Evolutionary conservation across 2,797 vertebrate genomes (phyloP).

Genomic region (Epinephelus malabaricus): DNA sequence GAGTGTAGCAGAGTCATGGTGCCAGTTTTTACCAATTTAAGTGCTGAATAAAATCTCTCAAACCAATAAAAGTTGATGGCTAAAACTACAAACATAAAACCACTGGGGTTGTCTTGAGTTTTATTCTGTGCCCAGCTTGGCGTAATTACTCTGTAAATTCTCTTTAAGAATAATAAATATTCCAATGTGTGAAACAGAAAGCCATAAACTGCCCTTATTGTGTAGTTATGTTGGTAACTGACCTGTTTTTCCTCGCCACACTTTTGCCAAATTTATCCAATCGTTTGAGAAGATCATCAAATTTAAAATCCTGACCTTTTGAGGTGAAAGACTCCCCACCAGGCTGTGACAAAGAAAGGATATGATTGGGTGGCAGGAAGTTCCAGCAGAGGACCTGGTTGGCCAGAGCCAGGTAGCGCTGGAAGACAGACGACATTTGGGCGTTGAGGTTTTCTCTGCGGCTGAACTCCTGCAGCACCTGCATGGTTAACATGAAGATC

Average conservation of each 20-base stretch:
- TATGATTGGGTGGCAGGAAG: constrained; percentile 99
- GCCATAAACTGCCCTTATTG: background rate
- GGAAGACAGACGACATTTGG: constrained; percentile 98
- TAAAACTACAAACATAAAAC: background rate
- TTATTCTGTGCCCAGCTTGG: background rate
- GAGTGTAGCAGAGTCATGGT: background rate
- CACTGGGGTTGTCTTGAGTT: background rate
- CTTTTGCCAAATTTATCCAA: background rate
- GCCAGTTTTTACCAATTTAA: constrained; percentile 4
- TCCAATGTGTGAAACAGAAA: background rate
- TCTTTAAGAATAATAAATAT: background rate
- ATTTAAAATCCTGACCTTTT: background rate
- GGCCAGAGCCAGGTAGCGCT: constrained; percentile 91
- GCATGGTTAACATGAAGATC: constrained; percentile 97
- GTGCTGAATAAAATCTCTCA: background rate
- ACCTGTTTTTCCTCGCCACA: background rate
- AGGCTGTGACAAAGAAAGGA: constrained; percentile 86
- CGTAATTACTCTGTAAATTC: background rate
- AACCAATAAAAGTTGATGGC: background rate
- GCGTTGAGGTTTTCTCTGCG: constrained; percentile 95
- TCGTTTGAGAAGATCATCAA: background rate
- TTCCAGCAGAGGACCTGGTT: constrained; percentile 99
- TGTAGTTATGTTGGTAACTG: background rate
- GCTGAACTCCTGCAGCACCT: constrained; percentile 98
- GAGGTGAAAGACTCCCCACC: background rate